phyloP scores from a whole-genome alignment of 1,140 invertebrate genomes.

The Cyrtorhinus lividipennis region DNA sequence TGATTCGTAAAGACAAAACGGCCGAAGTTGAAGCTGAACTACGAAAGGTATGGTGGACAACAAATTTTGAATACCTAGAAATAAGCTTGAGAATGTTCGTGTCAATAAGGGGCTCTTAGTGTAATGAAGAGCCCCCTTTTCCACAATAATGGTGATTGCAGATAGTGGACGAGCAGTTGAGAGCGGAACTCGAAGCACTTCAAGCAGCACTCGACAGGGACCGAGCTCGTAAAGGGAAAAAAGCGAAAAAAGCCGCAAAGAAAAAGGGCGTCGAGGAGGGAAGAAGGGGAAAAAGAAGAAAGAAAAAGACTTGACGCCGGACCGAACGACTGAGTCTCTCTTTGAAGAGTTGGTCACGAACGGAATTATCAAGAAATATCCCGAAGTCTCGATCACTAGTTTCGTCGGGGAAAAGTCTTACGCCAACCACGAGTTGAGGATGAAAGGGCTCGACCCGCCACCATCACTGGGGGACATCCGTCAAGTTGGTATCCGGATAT shows the following conservation, averaged over 20 bases:
- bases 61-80: no score
- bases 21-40: slow-evolving; percentile 71
- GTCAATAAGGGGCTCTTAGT: no score
- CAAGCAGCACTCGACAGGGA: slow-evolving; percentile 39
- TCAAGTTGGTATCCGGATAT: slow-evolving; percentile 39
- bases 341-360: slow-evolving; percentile 83
- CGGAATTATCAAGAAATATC: slow-evolving; percentile 73
- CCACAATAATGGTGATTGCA: no score
- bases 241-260: slow-evolving; percentile 63
- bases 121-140: no score
- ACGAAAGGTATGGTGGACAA: slow-evolving; percentile 43
- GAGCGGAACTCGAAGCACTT: slow-evolving; percentile 63
- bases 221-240: slow-evolving; percentile 55
- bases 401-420: slow-evolving; percentile 73
- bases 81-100: no score
- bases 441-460: slow-evolving; percentile 41
- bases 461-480: slow-evolving; percentile 69
- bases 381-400: slow-evolving; percentile 49
- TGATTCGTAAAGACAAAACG: slow-evolving; percentile 69
- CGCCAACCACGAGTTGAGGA: slow-evolving; percentile 36
- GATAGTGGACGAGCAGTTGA: slow-evolving; percentile 70
- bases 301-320: slow-evolving; percentile 89
- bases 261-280: slow-evolving; percentile 58
- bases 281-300: slow-evolving; percentile 85
- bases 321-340: slow-evolving; percentile 73